A percentile compares a stretch with the other conserved stretches of the same genome.
These are phyloP conservation scores for Sympetrum striolatum DNA, from an alignment of 2,888 invertebrate species.

Conservation along the genomic window DNA sequence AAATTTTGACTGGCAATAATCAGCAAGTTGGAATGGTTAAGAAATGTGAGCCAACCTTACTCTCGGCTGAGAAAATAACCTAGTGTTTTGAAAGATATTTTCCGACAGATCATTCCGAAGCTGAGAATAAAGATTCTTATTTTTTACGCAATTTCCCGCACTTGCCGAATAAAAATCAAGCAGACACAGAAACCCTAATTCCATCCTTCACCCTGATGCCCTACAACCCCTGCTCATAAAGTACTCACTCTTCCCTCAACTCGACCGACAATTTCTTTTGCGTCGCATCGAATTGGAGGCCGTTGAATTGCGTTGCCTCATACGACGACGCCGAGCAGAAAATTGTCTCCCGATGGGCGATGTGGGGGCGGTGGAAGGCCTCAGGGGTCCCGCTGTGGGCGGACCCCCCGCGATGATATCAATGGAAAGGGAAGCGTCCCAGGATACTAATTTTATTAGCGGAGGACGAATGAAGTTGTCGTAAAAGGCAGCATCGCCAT, in stretches of 20 bases:
- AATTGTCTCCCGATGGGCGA: neutral
- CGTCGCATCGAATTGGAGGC: neutral
- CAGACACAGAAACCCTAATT: neutral
- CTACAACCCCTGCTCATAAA: neutral
- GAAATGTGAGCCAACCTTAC: neutral
- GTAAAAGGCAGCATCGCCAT: neutral
- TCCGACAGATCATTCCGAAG: too few relatives aligned
- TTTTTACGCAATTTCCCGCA: neutral
- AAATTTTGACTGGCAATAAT: too few relatives aligned
- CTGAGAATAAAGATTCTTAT: too few relatives aligned
- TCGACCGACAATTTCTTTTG: neutral
- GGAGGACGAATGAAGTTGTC: neutral
- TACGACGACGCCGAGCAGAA: neutral
- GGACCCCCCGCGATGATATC: neutral
- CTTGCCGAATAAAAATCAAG: neutral
- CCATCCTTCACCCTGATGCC: neutral
- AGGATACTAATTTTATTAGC: conserved; percentile 18
- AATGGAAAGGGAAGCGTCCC: conserved; percentile 7
- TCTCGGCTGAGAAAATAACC: neutral
- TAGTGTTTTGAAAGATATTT: neutral
- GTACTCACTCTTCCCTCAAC: neutral
- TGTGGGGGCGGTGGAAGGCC: neutral
- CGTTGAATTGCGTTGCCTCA: neutral
- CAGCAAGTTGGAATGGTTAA: too few relatives aligned
- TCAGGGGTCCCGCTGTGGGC: neutral